Percentiles rank a stretch among this genome's conserved stretches.
These are phyloP conservation scores for Coptotermes formosanus DNA, from an alignment of 1,140 invertebrate species.

Conservation along the genomic window DNA sequence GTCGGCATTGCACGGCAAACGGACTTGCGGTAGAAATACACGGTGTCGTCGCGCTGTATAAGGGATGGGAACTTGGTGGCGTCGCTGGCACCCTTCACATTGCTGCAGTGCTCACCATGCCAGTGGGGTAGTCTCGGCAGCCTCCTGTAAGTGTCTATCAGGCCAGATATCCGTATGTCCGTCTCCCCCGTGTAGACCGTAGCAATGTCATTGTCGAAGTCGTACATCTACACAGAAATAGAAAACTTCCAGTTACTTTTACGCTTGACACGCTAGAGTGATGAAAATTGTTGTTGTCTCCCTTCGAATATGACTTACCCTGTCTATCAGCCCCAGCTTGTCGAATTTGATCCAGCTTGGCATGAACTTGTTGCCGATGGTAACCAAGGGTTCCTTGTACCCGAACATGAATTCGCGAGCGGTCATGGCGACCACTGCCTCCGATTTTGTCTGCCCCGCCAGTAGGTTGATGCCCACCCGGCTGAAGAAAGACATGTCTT, in stretches of 20 bases:
- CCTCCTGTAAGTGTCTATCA: conserved; percentile 75
- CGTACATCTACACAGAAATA: conserved; percentile 70
- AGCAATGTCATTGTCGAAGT: conserved; percentile 75
- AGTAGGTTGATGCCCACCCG: conserved; percentile 66
- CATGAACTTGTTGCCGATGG: conserved; percentile 72
- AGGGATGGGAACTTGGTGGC: conserved; percentile 78
- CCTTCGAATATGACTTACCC: conserved; percentile 55
- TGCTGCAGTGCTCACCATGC: conserved; percentile 62
- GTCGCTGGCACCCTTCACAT: conserved; percentile 64
- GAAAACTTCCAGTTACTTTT: conserved; percentile 22
- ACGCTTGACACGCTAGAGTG: neutral
- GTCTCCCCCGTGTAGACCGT: conserved; percentile 74
- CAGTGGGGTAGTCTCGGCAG: conserved; percentile 71
- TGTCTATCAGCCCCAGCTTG: conserved; percentile 76
- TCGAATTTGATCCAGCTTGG: conserved; percentile 79
- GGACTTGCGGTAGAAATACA: conserved; percentile 79
- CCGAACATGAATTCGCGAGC: conserved; percentile 83
- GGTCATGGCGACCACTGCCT: conserved; percentile 72
- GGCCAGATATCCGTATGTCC: conserved; percentile 60
- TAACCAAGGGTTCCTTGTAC: conserved; percentile 68
- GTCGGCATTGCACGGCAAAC: conserved; percentile 72
- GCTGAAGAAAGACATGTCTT: conserved; percentile 59
- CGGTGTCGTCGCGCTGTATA: conserved; percentile 62
- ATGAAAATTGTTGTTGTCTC: neutral
- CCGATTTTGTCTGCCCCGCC: conserved; percentile 61